Evolutionary conservation across 2,113 vertebrate species (phyloP).

Genomic region (Erinaceus europaeus): DNA sequence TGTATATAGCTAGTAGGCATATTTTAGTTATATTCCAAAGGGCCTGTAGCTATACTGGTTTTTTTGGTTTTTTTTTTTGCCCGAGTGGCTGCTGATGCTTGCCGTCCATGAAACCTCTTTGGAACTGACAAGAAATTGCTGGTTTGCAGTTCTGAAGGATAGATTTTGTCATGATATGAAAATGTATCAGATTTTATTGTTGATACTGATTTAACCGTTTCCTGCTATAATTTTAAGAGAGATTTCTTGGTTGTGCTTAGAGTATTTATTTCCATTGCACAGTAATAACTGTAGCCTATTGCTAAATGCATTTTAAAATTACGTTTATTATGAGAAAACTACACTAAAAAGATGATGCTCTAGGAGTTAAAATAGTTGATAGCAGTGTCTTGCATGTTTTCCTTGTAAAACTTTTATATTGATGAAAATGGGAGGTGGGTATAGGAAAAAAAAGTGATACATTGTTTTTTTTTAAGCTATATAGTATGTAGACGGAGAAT

Average conservation of each 20-base stretch:
- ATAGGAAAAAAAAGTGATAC: not conserved
- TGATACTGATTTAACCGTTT: not conserved
- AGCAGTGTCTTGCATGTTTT: not conserved
- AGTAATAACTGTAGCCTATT: not conserved
- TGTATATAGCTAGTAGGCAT: too few species aligned
- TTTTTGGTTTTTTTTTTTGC: too few species aligned
- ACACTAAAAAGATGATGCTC: not conserved
- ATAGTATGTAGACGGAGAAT: not conserved
- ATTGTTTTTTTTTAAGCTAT: not conserved
- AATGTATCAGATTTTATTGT: slow-evolving; percentile 1
- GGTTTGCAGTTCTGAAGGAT: not conserved
- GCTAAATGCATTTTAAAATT: not conserved
- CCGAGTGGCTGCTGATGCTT: too few species aligned
- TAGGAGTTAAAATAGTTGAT: not conserved
- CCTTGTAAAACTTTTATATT: not conserved
- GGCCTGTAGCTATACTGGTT: too few species aligned
- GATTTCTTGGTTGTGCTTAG: not conserved
- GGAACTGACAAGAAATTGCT: not conserved
- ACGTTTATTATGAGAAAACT: not conserved
- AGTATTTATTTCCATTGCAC: not conserved
- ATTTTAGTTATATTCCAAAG: too few species aligned
- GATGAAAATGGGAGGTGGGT: not conserved
- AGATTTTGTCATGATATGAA: not conserved
- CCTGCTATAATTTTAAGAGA: not conserved
- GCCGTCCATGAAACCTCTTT: not conserved